Base-by-base conservation (phyloP, 2,797 vertebrate species). In the Gallinago nigripennis region DNA sequence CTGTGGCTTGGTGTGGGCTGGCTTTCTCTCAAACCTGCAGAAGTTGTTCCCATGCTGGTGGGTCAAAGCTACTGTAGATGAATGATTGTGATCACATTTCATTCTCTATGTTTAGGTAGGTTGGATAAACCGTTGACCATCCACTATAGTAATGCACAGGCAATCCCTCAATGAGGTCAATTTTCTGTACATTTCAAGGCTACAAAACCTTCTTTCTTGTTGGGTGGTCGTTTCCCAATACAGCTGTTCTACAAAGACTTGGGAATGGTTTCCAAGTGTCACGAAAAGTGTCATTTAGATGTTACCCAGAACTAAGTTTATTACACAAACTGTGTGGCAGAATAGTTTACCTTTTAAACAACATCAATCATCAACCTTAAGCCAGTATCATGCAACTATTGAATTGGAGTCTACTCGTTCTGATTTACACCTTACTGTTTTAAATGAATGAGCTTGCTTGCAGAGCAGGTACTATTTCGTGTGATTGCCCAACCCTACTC, bases 361-460 rank as follows among this genome's bases (percentile, higher is more conserved):
- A 8, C 25, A 21, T 31, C 25, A 28, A 21, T 28, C 25, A 28
- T 31, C 33, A 45, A 0, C 21, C 25, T 56, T 51, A 82, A 84
- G 10, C 15, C 12, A 56, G 20, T 5, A 1, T 64, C 17, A 63
- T n/a, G 12, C 10, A 30, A 9, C 53, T 61, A 30, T 31, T 37
- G 33, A 16, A 80, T 90, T 4, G 5, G 60, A 66, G 1, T 5
- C 24, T 39, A 3, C 11, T 68, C 56, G 77, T 77, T 53, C 54
- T 86, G 45, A 90, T 53, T 90, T 88, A 61, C 2, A 2, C 13
- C 43, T 81, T 72, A 70, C 9, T 70, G 33, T n/a, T 56, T 35
- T 53, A 88, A 56, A 85, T 86, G 73, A 90, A 72, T 48, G 70
- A 84, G 9, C 21, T 80, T 53, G 17, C 39, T 81, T 70, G n/a